phyloP scores from a whole-genome alignment of 1,140 invertebrate species.

The Melanaphis sacchari region DNA sequence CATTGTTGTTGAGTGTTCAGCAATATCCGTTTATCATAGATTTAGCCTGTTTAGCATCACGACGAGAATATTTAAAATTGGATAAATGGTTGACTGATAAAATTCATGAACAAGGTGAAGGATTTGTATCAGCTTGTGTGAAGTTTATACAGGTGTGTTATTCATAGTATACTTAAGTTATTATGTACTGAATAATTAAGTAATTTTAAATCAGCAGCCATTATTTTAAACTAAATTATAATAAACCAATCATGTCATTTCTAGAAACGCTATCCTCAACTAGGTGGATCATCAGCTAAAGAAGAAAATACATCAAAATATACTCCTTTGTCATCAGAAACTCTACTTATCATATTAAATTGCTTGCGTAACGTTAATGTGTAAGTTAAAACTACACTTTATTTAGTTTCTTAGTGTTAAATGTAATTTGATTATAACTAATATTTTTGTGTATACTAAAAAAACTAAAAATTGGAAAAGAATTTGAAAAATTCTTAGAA shows the following conservation, averaged over 20 bases:
- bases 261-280: slow-evolving; percentile 84
- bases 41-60: slow-evolving; percentile 93
- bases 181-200: neutral
- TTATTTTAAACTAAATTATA: neutral
- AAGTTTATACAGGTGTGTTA: slow-evolving; percentile 72
- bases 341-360: slow-evolving; percentile 83
- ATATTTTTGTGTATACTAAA: neutral
- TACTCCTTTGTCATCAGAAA: slow-evolving; percentile 86
- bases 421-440: neutral
- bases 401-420: neutral
- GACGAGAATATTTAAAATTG: slow-evolving; percentile 95
- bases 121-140: slow-evolving; percentile 82
- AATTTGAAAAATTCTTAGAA: no score
- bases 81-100: slow-evolving; percentile 99
- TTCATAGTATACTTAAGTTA: neutral
- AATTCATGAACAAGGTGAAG: slow-evolving; percentile 92
- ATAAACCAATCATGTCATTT: slow-evolving; percentile 62
- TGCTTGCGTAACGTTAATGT: slow-evolving; percentile 79
- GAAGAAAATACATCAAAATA: slow-evolving; percentile 79
- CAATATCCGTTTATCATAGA: slow-evolving; percentile 98
- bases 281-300: slow-evolving; percentile 78
- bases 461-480: neutral
- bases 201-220: neutral
- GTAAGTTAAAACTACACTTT: slow-evolving; percentile 64
- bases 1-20: slow-evolving; percentile 89